A percentile compares a stretch with the other conserved stretches of the same genome.
These are phyloP conservation scores for Amblyopsis hoosieri DNA, from an alignment of 2,797 vertebrate genomes.

Conservation along the genomic window DNA sequence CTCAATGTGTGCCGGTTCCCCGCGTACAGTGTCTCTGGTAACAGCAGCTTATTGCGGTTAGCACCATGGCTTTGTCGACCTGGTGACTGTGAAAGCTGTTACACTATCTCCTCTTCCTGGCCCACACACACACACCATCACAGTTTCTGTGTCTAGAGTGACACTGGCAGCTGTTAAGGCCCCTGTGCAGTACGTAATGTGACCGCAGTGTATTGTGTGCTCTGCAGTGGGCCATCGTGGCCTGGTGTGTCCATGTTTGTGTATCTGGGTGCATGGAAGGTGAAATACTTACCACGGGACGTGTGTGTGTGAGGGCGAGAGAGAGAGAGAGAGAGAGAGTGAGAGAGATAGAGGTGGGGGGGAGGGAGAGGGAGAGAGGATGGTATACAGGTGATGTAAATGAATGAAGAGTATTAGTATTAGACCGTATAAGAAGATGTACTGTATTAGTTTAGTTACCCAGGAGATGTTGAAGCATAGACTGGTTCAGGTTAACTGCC, in stretches of 20 bases:
- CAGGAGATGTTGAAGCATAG: no score
- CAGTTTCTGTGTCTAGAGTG: conserved; percentile 49
- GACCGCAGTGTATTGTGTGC: conserved; percentile 64
- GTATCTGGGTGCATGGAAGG: conserved; percentile 19
- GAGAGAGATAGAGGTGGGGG: neutral
- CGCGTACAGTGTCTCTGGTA: neutral
- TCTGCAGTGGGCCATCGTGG: conserved; percentile 44
- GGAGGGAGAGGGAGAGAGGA: no score
- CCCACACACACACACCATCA: conserved; percentile 29
- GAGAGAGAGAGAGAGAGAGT: conserved; percentile 20
- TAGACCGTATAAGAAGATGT: no score
- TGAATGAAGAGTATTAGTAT: no score
- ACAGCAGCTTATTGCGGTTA: conserved; percentile 47
- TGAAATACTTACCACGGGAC: neutral
- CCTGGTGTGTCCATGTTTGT: conserved; percentile 36
- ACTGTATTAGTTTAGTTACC: no score
- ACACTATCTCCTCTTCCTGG: conserved; percentile 47
- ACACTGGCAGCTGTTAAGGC: conserved; percentile 67
- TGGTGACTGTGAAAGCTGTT: conserved; percentile 62
- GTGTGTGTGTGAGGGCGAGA: neutral
- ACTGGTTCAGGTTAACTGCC: no score
- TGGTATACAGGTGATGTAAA: no score
- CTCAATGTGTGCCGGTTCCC: neutral
- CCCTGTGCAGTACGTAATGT: conserved; percentile 63
- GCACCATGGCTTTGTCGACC: conserved; percentile 55